Evolutionary conservation across 2,888 invertebrate genomes (phyloP).

Genomic region (Gibbula magus): DNA sequence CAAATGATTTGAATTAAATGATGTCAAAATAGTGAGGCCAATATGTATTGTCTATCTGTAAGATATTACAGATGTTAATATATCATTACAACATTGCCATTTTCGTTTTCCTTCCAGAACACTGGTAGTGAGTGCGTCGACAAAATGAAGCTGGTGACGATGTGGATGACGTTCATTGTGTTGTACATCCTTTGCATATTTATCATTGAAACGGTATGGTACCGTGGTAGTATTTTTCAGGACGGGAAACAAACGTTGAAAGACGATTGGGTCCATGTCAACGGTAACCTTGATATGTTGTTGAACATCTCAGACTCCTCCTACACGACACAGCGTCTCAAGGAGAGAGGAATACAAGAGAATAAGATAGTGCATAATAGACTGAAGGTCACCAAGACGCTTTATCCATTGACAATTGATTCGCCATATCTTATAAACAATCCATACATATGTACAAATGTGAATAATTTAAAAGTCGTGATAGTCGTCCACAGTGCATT

Average conservation of each 20-base stretch:
- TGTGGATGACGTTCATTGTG: background rate
- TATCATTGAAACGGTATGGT: background rate
- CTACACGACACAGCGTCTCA: background rate
- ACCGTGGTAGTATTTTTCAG: background rate
- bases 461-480: constrained; percentile 47
- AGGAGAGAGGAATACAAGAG: background rate
- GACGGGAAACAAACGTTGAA: constrained; percentile 28
- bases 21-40: too few species aligned
- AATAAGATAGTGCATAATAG: background rate
- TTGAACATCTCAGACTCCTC: constrained; percentile 38
- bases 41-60: too few species aligned
- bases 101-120: too few species aligned
- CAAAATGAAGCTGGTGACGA: background rate
- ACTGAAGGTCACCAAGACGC: constrained; percentile 26
- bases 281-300: constrained; percentile 43
- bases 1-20: too few species aligned
- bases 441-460: constrained; percentile 48
- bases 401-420: constrained; percentile 57
- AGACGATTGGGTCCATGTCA: constrained; percentile 37
- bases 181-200: background rate
- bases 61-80: too few species aligned
- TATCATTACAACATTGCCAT: too few species aligned
- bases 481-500: constrained; percentile 60
- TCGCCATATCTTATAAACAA: constrained; percentile 58
- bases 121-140: too few species aligned